Conservation (phyloP, 92 coral and sea anemone genomes). For the Plumapathes pennacea region DNA sequence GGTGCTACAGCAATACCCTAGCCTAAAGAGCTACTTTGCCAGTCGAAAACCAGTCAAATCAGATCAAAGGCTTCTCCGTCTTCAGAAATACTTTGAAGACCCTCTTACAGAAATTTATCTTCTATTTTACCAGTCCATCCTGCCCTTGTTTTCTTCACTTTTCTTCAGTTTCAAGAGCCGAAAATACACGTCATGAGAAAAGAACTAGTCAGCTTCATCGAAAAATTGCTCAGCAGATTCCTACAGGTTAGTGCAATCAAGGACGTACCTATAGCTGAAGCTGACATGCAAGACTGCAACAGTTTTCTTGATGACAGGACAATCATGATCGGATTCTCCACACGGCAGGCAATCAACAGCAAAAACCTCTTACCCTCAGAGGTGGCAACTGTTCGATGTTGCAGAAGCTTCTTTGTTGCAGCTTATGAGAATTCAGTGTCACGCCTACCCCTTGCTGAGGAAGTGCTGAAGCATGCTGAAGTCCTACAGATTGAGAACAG, state of each 20-base stretch:
- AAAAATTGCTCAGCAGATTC: slow-evolving; percentile 26
- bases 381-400: too few relatives aligned
- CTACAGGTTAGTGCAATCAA: slow-evolving; percentile 21
- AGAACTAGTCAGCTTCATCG: slow-evolving; percentile 23
- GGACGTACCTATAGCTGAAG: too few relatives aligned
- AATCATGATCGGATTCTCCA: slow-evolving; percentile 38
- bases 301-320: slow-evolving; percentile 17
- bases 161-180: slow-evolving; percentile 47
- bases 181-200: slow-evolving; percentile 33
- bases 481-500: too few relatives aligned
- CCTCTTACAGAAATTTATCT: slow-evolving; percentile 33
- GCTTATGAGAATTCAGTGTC: too few relatives aligned
- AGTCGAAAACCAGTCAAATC: slow-evolving; percentile 12
- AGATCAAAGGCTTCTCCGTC: slow-evolving; percentile 24
- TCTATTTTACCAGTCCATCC: slow-evolving; percentile 26
- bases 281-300: slow-evolving; percentile 7
- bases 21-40: slow-evolving; percentile 27
- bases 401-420: too few relatives aligned
- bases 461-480: too few relatives aligned
- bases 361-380: too few relatives aligned
- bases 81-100: slow-evolving; percentile 25
- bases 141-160: slow-evolving; percentile 10
- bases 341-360: slow-evolving; percentile 10
- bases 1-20: slow-evolving; percentile 27
- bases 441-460: too few relatives aligned